phyloP scores from a whole-genome alignment of 2,888 invertebrate species.

The Dryobotodes eremita region DNA sequence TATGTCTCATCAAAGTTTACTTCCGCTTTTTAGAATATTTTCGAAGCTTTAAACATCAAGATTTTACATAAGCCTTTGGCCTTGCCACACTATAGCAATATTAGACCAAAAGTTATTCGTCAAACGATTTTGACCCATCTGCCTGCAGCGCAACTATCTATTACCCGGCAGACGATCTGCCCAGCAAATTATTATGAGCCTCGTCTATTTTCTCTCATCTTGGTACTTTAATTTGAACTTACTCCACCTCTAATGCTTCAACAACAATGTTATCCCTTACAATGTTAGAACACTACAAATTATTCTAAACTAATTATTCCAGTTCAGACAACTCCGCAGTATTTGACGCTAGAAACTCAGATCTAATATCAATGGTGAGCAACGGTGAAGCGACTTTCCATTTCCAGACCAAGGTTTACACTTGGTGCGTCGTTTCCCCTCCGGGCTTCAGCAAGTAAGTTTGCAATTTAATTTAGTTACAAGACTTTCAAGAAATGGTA shows the following conservation, averaged over 20 bases:
- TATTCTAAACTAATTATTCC: slow-evolving; percentile 56
- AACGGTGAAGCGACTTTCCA: slow-evolving; percentile 82
- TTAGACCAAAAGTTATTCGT: too few relatives aligned
- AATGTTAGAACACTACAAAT: background rate
- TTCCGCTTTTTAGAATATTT: too few relatives aligned
- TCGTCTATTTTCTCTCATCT: background rate
- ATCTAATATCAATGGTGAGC: slow-evolving; percentile 78
- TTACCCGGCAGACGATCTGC: too few relatives aligned
- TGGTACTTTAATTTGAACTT: background rate
- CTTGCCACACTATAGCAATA: too few relatives aligned
- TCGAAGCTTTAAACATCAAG: too few relatives aligned
- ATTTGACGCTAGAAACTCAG: slow-evolving; percentile 78
- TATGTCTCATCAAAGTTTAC: background rate
- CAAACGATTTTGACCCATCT: too few relatives aligned
- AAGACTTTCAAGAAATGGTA: slow-evolving; percentile 13
- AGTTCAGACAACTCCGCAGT: slow-evolving; percentile 78
- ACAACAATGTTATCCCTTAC: background rate
- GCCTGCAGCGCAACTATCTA: too few relatives aligned
- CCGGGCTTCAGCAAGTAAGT: slow-evolving; percentile 74
- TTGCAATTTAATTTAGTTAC: slow-evolving; percentile 25
- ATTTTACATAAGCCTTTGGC: too few relatives aligned
- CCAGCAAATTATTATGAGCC: too few relatives aligned
- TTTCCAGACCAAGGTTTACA: slow-evolving; percentile 77
- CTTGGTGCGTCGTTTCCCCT: slow-evolving; percentile 78
- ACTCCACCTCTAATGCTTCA: background rate